These are phyloP conservation scores for Phortica magna DNA, from an alignment of 2,888 invertebrate species.

Conservation along the genomic window DNA sequence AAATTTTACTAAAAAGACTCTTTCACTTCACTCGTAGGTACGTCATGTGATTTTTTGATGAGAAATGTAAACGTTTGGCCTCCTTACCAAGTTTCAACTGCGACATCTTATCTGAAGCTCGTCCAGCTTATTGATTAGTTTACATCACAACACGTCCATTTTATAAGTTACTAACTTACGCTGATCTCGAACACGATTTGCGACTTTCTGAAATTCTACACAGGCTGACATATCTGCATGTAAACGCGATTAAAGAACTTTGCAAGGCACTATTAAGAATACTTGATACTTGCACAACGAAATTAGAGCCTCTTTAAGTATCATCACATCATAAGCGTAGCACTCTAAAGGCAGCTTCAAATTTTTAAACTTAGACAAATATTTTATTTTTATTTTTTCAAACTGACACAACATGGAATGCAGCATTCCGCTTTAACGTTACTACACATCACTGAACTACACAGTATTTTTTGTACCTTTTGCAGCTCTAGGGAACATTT, in stretches of 20 bases:
- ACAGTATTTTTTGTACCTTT: conserved; percentile 2
- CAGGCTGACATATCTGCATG: conserved; percentile 82
- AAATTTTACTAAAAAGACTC: too few relatives aligned
- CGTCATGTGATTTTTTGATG: conserved; percentile 91
- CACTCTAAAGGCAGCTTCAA: too few relatives aligned
- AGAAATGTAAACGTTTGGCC: conserved; percentile 83
- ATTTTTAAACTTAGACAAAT: too few relatives aligned
- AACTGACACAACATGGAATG: too few relatives aligned
- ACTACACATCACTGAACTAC: background rate
- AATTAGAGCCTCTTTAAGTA: too few relatives aligned
- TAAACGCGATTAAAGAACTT: conserved; percentile 83
- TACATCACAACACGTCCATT: conserved; percentile 95
- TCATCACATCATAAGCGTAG: too few relatives aligned
- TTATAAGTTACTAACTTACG: conserved; percentile 90
- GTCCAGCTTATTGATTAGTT: conserved; percentile 98
- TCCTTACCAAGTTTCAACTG: conserved; percentile 91
- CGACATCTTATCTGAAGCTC: conserved; percentile 91
- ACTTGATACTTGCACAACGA: too few relatives aligned
- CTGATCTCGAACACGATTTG: conserved; percentile 90
- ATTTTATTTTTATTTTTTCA: too few relatives aligned
- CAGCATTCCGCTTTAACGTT: too few relatives aligned
- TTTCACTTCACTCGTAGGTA: conserved; percentile 73
- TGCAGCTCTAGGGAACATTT: background rate
- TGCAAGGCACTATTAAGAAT: conserved; percentile 90
- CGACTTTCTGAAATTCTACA: conserved; percentile 91